These are phyloP conservation scores for Eremophila alpestris DNA, from an alignment of 2,797 vertebrate species.

Conservation along the genomic window DNA sequence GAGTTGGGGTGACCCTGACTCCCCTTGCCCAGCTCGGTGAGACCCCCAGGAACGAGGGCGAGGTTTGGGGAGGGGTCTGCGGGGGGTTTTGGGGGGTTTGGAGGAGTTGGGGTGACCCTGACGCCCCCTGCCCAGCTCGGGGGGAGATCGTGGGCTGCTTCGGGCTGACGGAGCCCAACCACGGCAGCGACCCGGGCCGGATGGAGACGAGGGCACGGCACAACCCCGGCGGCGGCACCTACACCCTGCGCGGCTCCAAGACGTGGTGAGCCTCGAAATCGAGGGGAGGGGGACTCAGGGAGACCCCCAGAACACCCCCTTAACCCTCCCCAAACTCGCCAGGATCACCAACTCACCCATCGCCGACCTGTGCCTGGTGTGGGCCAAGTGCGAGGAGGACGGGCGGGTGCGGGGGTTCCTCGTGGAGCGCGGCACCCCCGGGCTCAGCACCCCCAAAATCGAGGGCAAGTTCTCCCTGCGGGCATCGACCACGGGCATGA, in stretches of 20 bases:
- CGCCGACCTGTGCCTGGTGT: not conserved
- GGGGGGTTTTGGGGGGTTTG: no score
- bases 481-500: not conserved
- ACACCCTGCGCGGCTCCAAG: not conserved
- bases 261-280: not conserved
- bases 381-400: not conserved
- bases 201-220: not conserved
- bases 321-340: not conserved
- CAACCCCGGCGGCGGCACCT: not conserved
- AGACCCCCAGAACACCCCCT: accelerated
- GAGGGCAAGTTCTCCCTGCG: not conserved
- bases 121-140: not conserved
- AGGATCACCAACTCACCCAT: not conserved
- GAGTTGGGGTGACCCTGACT: no score
- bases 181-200: not conserved
- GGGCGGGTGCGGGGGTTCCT: not conserved
- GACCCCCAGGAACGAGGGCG: no score
- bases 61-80: no score
- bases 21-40: no score
- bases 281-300: not conserved
- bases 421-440: not conserved
- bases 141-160: not conserved
- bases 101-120: not conserved
- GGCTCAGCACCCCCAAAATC: not conserved
- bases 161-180: not conserved